Evolutionary conservation across 2,888 invertebrate species (phyloP).

Genomic region (Abscondita cerata): DNA sequence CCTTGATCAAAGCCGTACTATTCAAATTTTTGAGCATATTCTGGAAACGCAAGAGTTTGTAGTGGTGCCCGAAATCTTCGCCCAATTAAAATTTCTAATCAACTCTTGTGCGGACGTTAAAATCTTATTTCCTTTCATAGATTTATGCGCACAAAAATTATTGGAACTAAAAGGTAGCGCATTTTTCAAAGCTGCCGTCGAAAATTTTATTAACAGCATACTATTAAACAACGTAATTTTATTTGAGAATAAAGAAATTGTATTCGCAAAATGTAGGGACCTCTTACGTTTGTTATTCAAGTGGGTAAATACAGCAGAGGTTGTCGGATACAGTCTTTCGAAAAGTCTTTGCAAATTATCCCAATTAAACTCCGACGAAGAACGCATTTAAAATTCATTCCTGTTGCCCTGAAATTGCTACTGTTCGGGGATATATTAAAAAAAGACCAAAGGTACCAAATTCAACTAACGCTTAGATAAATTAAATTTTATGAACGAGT

Average conservation of each 20-base stretch:
- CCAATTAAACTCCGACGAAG: conserved; percentile 8
- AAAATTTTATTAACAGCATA: conserved; percentile 18
- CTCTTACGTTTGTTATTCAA: conserved; percentile 18
- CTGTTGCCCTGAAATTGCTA: conserved; percentile 60
- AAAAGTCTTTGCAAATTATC: conserved; percentile 20
- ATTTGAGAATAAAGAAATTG: not conserved
- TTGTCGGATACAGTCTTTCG: conserved; percentile 28
- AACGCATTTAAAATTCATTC: conserved; percentile 45
- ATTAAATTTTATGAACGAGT: conserved; percentile 20
- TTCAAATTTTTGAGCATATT: conserved; percentile 32
- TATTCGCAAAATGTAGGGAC: not conserved
- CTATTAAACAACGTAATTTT: conserved; percentile 17
- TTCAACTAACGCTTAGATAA: conserved; percentile 7
- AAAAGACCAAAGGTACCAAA: conserved; percentile 63
- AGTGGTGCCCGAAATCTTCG: conserved; percentile 34
- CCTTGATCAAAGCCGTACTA: no score
- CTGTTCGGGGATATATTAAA: conserved; percentile 61
- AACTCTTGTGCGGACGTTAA: not conserved
- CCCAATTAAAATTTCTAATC: conserved; percentile 23
- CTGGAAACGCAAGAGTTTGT: conserved; percentile 38
- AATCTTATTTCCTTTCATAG: conserved; percentile 11
- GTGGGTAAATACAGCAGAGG: conserved; percentile 21
- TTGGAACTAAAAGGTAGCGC: conserved; percentile 20
- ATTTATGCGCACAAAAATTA: conserved; percentile 13
- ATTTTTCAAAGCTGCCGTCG: conserved; percentile 19